Percentiles rank a stretch among this genome's conserved stretches.
Conservation (phyloP, 2,113 vertebrate species). For the Leucopsar rothschildi region DNA sequence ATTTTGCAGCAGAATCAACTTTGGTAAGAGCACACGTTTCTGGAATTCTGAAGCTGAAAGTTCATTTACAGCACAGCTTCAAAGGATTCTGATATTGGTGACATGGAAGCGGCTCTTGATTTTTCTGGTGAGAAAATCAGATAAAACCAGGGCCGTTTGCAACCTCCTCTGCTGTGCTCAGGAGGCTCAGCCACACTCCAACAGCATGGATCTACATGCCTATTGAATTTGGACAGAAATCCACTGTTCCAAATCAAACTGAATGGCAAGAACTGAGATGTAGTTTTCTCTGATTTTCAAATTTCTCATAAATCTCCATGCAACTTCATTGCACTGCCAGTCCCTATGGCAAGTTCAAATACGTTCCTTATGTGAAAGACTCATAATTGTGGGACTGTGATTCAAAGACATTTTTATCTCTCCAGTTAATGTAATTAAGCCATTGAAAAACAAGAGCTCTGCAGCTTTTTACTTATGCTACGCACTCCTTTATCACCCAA, state of each 20-base stretch:
- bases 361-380: background rate
- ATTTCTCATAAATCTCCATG: background rate
- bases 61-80: rapidly evolving
- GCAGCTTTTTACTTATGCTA: background rate
- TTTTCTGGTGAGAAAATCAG: background rate
- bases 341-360: background rate
- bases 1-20: background rate
- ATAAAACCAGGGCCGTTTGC: background rate
- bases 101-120: background rate
- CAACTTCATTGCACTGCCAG: background rate
- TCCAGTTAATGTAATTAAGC: background rate
- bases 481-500: background rate
- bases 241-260: background rate
- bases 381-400: background rate
- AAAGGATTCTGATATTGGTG: background rate
- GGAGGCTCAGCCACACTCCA: background rate
- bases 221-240: background rate
- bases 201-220: rapidly evolving
- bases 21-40: background rate
- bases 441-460: background rate
- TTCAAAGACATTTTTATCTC: background rate
- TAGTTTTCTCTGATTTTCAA: background rate
- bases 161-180: background rate
- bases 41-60: background rate
- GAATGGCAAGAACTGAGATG: rapidly evolving